A percentile compares a stretch with the other conserved stretches of the same genome.
Conservation (phyloP, 2,113 vertebrate species). For the Gnathonemus longibarbis region DNA sequence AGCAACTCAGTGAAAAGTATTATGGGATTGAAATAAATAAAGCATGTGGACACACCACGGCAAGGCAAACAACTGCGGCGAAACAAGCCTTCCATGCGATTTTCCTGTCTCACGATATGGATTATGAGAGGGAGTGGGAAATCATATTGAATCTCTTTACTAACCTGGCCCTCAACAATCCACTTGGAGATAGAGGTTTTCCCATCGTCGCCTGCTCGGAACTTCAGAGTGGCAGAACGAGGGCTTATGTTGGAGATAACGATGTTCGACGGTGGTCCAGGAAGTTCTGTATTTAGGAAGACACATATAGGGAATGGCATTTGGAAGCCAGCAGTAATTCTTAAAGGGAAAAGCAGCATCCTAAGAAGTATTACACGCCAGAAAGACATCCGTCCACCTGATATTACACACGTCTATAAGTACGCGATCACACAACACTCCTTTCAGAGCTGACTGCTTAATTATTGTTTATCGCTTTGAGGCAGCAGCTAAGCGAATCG, state of each 20-base stretch:
- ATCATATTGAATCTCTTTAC: slow-evolving; percentile 21
- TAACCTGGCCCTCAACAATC: slow-evolving; percentile 81
- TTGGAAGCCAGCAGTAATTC: not conserved
- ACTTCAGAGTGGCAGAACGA: slow-evolving; percentile 74
- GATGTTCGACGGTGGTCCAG: slow-evolving; percentile 78
- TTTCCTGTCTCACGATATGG: not conserved
- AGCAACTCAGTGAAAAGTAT: not conserved
- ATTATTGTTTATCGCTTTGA: slow-evolving; percentile 1
- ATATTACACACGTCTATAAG: not conserved
- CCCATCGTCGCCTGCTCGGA: slow-evolving; percentile 77
- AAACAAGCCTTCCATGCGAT: not conserved
- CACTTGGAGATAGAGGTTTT: slow-evolving; percentile 79
- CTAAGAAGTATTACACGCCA: slow-evolving; percentile 20
- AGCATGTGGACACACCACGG: not conserved
- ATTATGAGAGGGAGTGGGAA: not conserved
- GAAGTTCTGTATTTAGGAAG: slow-evolving; percentile 65
- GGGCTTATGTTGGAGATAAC: slow-evolving; percentile 91
- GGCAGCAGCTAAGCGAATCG: slow-evolving; percentile 30
- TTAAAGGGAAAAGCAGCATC: slow-evolving; percentile 23
- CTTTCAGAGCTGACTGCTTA: not conserved
- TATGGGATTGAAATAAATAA: slow-evolving; percentile 1
- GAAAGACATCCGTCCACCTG: not conserved
- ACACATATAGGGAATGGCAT: slow-evolving; percentile 1
- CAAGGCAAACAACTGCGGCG: not conserved
- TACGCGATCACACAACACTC: not conserved